Percentiles rank a stretch among this genome's conserved stretches.
Evolutionary conservation across 2,113 vertebrate genomes (phyloP).

Genomic region (Psittacula cyanocephala): DNA sequence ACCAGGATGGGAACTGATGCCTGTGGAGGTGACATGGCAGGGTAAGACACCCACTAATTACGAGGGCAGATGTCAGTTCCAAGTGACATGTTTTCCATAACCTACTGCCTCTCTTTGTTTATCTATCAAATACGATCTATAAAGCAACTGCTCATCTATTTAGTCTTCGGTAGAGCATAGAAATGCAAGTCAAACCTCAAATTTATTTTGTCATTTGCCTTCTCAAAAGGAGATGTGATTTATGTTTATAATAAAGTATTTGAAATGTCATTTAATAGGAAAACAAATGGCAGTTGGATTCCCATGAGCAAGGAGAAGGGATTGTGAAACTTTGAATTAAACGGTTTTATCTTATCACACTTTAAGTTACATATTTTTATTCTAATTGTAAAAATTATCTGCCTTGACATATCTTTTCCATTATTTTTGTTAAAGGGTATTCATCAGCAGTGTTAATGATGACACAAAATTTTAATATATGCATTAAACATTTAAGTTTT

Average conservation of each 20-base stretch:
- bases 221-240: conserved; percentile 78
- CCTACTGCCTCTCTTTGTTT: conserved; percentile 70
- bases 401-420: conserved; percentile 72
- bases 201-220: conserved; percentile 76
- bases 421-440: conserved; percentile 77
- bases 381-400: conserved; percentile 82
- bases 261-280: conserved; percentile 80
- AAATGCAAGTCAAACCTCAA: conserved; percentile 70
- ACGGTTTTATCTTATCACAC: conserved; percentile 68
- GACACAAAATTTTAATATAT: conserved; percentile 83
- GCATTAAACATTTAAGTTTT: conserved; percentile 87
- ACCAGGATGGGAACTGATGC: conserved; percentile 58
- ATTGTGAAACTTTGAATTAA: conserved; percentile 68
- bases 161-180: conserved; percentile 52
- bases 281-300: conserved; percentile 76
- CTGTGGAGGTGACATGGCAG: conserved; percentile 58
- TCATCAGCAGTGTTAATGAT: conserved; percentile 81
- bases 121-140: conserved; percentile 72
- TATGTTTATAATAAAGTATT: conserved; percentile 80
- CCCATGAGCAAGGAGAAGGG: conserved; percentile 35
- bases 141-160: conserved; percentile 71
- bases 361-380: conserved; percentile 76
- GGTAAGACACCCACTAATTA: conserved; percentile 53
- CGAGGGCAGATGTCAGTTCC: conserved; percentile 75
- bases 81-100: conserved; percentile 67